Conservation (phyloP, 2,888 invertebrate genomes). For the Drosophila eohydei region DNA sequence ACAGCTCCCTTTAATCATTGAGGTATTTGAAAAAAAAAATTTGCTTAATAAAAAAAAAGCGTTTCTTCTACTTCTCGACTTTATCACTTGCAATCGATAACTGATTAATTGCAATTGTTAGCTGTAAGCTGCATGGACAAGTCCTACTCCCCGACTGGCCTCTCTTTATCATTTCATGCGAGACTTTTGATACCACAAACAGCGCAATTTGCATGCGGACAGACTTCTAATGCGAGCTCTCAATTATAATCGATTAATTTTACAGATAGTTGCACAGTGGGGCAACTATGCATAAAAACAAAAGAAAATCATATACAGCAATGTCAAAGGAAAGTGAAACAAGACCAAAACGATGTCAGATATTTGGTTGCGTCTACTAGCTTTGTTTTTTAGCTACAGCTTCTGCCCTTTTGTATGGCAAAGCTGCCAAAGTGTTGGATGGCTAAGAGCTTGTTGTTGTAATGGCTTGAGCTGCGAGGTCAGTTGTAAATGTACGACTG, state of each 20-base stretch:
- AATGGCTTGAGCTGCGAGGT: not conserved
- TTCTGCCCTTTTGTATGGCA: too few relatives aligned
- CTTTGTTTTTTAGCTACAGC: too few relatives aligned
- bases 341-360: too few relatives aligned
- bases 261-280: conserved; percentile 20
- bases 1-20: too few relatives aligned
- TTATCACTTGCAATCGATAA: not conserved
- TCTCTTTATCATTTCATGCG: not conserved
- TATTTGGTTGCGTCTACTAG: not conserved
- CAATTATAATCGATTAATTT: conserved; percentile 63
- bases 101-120: not conserved
- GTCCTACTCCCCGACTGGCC: not conserved
- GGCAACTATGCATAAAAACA: not conserved
- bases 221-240: conserved; percentile 52
- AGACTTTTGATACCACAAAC: too few relatives aligned
- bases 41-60: too few relatives aligned
- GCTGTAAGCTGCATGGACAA: not conserved
- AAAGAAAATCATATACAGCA: too few relatives aligned
- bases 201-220: conserved; percentile 24
- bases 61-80: not conserved
- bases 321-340: too few relatives aligned
- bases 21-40: too few relatives aligned
- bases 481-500: not conserved
- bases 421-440: too few relatives aligned
- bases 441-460: too few relatives aligned